Evolutionary conservation across 2,797 vertebrate genomes (phyloP), one percentile per base, ranked within the genome.

Genomic region (Microctenopoma stevenorrisi): DNA sequence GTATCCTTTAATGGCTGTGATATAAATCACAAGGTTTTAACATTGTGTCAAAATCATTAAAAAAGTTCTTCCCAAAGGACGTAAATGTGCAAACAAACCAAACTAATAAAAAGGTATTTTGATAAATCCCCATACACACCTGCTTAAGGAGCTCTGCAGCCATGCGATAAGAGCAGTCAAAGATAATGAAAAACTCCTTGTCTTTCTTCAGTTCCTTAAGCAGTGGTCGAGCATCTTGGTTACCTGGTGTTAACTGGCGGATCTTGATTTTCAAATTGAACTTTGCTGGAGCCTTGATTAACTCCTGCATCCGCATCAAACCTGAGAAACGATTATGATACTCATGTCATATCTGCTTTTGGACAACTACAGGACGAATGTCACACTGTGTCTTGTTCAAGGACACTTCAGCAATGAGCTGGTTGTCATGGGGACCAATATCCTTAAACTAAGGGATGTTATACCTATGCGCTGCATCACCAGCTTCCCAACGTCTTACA

Each of bases 201-300:
- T 96, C 95, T 81, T 96, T 98, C 92, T 99, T 99, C 94, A 99
- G 96, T 68, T 99, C 98, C 84, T 98, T 98, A 35, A 99, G 96
- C 78, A 99, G 92, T 1, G 98, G 96, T 43, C 96, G 94, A 48
- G 97, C 96, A 0, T 99, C 98, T 82, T 94, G 95, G 91, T 96
- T 97, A 25, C 96, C 96, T 0, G 95, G 90, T 13, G 96, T 96
- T 74, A 99, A 92, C 84, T 99, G 98, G 4, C 98, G 96, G 83
- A 99, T 98, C 87, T 96, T 96, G 85, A 99, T 96, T 91, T 97
- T 98, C 60, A 99, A 94, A 91, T 96, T 97, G 76, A 96, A 96
- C 86, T 96, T 96, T 64, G 98, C 96, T 4, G 98, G 98, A 73
- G 98, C 98, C 91, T 99, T 98, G 93, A 99, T 99, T 87, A 99